phyloP scores from a whole-genome alignment of 2,888 invertebrate species.

The Limnephilus rhombicus region DNA sequence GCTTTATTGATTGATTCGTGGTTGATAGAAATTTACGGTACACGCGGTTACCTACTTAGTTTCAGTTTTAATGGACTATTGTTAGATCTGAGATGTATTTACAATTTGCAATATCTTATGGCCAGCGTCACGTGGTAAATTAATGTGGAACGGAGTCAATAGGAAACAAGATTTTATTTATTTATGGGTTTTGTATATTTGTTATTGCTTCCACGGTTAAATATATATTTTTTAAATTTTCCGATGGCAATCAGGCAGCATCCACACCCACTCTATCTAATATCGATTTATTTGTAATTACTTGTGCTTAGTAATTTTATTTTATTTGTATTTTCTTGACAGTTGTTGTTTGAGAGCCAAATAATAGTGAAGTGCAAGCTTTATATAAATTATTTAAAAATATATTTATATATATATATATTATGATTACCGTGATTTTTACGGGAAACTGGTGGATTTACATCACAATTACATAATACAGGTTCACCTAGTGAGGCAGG shows the following conservation, averaged over 20 bases:
- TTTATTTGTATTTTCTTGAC: too few species aligned
- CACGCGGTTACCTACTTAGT: neutral
- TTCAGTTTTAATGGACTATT: neutral
- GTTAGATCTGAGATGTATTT: neutral
- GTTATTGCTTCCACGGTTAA: neutral
- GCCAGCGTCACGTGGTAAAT: neutral
- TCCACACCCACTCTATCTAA: neutral
- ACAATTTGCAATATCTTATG: neutral
- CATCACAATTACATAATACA: too few species aligned
- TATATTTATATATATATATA: too few species aligned
- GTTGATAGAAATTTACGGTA: neutral
- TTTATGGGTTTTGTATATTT: neutral
- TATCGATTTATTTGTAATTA: neutral
- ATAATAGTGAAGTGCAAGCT: too few species aligned
- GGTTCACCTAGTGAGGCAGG: too few species aligned
- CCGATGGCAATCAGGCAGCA: neutral
- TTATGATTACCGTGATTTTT: too few species aligned
- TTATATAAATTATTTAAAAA: too few species aligned
- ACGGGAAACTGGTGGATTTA: too few species aligned
- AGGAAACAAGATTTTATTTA: neutral
- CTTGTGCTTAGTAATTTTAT: too few species aligned
- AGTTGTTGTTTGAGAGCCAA: too few species aligned
- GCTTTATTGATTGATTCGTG: constrained; percentile 22
- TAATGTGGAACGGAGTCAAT: neutral
- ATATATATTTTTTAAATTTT: neutral